Evolutionary conservation across 1,140 invertebrate species (phyloP).

Genomic region (Eulimnadia texana): DNA sequence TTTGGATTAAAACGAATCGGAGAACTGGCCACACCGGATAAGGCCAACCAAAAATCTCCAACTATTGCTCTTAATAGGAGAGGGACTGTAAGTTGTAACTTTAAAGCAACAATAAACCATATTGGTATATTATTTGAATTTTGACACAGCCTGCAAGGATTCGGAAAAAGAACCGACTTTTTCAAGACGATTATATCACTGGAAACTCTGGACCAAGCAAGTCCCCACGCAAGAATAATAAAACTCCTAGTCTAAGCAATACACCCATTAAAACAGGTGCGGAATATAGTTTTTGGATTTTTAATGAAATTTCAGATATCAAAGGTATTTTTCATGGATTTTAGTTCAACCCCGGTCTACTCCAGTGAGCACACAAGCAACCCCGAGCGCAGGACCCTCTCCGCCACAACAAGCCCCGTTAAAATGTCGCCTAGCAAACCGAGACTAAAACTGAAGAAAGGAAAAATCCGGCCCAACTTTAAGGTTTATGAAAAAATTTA

Average conservation of each 20-base stretch:
- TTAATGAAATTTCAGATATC: neutral
- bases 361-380: neutral
- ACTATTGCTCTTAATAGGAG: slow-evolving; percentile 55
- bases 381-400: slow-evolving; percentile 3
- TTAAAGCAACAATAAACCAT: no score
- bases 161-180: slow-evolving; percentile 74
- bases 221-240: slow-evolving; percentile 8
- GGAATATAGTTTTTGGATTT: neutral
- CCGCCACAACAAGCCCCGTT: slow-evolving; percentile 4
- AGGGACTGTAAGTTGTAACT: slow-evolving; percentile 43
- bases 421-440: slow-evolving; percentile 31
- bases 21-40: slow-evolving; percentile 51
- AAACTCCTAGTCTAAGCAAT: slow-evolving; percentile 8
- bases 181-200: slow-evolving; percentile 81
- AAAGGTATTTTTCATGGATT: neutral
- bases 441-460: slow-evolving; percentile 14
- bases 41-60: slow-evolving; percentile 34
- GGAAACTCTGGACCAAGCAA: slow-evolving; percentile 46
- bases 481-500: neutral
- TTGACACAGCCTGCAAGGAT: slow-evolving; percentile 56
- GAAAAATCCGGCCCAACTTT: neutral
- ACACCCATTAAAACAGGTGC: neutral
- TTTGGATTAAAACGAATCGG: slow-evolving; percentile 63
- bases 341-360: neutral
- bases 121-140: slow-evolving; percentile 10